Conservation (phyloP, 1,140 invertebrate species). For the Caerostris darwini region DNA sequence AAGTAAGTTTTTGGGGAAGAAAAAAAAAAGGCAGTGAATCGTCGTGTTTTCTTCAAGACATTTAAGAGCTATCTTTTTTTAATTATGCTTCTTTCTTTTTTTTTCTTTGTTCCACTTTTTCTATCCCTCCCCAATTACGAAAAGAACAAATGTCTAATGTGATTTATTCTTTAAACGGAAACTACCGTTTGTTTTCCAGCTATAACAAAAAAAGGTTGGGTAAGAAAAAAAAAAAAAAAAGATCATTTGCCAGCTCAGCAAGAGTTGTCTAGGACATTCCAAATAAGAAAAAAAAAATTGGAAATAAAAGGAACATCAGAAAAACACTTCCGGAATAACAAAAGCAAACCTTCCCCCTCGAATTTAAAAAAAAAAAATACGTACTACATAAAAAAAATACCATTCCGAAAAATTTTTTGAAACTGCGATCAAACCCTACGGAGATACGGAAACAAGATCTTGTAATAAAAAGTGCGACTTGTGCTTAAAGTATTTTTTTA, state of each 20-base stretch:
- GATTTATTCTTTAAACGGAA: slow-evolving; percentile 75
- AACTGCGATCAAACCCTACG: slow-evolving; percentile 54
- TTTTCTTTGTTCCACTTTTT: slow-evolving; percentile 40
- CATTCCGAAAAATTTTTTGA: slow-evolving; percentile 3
- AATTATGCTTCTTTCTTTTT: slow-evolving; percentile 46
- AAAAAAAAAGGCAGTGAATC: slow-evolving; percentile 42
- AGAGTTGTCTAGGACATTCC: slow-evolving; percentile 38
- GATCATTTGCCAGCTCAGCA: slow-evolving; percentile 66
- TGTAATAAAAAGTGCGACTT: slow-evolving; percentile 15
- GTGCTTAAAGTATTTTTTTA: slow-evolving; percentile 30
- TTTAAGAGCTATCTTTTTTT: slow-evolving; percentile 71
- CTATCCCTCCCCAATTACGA: slow-evolving; percentile 58
- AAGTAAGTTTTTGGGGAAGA: neutral
- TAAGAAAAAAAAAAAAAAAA: slow-evolving; percentile 7
- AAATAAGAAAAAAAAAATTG: slow-evolving; percentile 23
- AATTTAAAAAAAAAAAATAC: neutral
- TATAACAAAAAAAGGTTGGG: slow-evolving; percentile 60
- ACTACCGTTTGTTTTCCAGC: slow-evolving; percentile 63
- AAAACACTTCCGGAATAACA: slow-evolving; percentile 46
- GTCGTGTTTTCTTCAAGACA: slow-evolving; percentile 55
- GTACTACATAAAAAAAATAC: neutral
- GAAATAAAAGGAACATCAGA: slow-evolving; percentile 33
- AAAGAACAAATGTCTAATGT: slow-evolving; percentile 68
- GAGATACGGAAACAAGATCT: neutral
- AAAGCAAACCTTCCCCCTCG: slow-evolving; percentile 42